These are phyloP conservation scores for Neopipo cinnamomea DNA, from an alignment of 2,113 vertebrate genomes.

Conservation along the genomic window DNA sequence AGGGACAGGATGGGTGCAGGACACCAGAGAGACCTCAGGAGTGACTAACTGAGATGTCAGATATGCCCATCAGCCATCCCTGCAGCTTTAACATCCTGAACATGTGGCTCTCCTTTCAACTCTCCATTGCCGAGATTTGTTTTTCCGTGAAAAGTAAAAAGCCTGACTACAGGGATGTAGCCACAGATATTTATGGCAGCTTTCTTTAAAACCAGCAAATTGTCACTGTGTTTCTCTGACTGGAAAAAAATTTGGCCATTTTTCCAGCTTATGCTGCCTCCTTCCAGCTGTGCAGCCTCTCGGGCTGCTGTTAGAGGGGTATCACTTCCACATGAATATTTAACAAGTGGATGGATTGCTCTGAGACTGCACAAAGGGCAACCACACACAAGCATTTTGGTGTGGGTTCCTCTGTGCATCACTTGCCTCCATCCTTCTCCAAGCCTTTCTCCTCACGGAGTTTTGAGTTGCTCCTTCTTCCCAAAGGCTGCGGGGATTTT, in stretches of 20 bases:
- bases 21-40: background rate
- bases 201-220: background rate
- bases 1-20: background rate
- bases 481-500: background rate
- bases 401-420: background rate
- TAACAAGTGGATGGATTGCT: background rate
- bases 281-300: background rate
- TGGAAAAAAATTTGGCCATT: background rate
- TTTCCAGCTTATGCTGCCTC: background rate
- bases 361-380: background rate
- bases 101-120: background rate
- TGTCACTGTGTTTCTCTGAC: background rate
- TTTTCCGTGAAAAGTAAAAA: background rate
- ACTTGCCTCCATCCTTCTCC: background rate
- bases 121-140: background rate
- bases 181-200: fast-evolving
- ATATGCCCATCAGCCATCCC: fast-evolving
- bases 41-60: background rate
- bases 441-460: background rate
- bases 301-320: fast-evolving
- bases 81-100: background rate
- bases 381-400: fast-evolving
- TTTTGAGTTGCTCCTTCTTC: background rate
- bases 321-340: background rate
- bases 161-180: background rate